These are phyloP conservation scores for Platerodrilus igneus DNA, from an alignment of 2,888 invertebrate species.

Conservation along the genomic window DNA sequence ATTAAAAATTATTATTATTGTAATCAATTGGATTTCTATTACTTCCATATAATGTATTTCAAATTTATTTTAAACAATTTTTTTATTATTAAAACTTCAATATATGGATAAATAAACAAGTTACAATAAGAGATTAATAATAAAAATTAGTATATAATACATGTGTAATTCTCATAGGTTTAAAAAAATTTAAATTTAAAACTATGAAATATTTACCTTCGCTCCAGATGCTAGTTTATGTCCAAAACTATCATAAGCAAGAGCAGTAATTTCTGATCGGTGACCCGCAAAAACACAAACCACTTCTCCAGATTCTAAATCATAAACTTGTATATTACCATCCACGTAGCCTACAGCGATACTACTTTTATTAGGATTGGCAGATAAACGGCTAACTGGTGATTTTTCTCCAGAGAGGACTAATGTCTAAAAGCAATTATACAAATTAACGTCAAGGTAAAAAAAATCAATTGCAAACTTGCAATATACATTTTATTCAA, in stretches of 20 bases:
- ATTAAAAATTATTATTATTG: too few species aligned
- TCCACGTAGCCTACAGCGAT: conserved; percentile 90
- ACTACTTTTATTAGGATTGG: conserved; percentile 70
- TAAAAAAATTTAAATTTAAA: too few species aligned
- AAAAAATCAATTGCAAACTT: too few species aligned
- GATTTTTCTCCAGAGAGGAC: conserved; percentile 76
- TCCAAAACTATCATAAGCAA: conserved; percentile 79
- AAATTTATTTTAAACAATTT: too few species aligned
- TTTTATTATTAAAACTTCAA: too few species aligned
- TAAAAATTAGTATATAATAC: too few species aligned
- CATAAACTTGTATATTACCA: conserved; percentile 81
- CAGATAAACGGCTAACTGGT: conserved; percentile 70
- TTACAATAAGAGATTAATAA: too few species aligned
- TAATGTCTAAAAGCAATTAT: conserved; percentile 67
- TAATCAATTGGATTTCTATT: too few species aligned
- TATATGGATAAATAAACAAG: too few species aligned
- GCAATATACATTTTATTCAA: too few species aligned
- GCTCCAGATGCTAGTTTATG: conserved; percentile 85
- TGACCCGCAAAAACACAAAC: conserved; percentile 79
- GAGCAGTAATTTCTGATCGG: conserved; percentile 72
- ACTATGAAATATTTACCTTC: too few species aligned
- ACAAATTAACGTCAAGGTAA: conserved; percentile 27
- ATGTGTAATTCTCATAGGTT: not conserved
- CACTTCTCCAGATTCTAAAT: conserved; percentile 67
- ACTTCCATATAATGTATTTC: too few species aligned